phyloP scores from a whole-genome alignment of 2,113 vertebrate genomes.

The Lycaon pictus region DNA sequence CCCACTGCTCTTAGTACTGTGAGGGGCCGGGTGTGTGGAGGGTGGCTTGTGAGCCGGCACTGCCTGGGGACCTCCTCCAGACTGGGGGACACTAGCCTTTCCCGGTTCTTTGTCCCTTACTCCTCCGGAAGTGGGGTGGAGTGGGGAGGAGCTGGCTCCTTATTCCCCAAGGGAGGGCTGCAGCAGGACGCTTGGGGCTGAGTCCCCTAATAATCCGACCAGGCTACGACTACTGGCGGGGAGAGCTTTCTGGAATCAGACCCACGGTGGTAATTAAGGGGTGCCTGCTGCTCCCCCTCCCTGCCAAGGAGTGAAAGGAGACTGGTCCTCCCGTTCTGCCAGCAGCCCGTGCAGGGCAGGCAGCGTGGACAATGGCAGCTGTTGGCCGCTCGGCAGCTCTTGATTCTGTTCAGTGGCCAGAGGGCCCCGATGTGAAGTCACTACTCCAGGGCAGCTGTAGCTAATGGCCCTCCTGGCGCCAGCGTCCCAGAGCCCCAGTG shows the following conservation, averaged over 20 bases:
- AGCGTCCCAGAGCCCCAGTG: background rate
- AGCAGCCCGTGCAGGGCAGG: background rate
- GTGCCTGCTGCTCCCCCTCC: background rate
- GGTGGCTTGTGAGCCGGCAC: background rate
- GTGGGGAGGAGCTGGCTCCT: background rate
- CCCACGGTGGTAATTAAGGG: too few relatives aligned
- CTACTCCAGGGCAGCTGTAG: background rate
- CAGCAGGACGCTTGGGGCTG: too few relatives aligned
- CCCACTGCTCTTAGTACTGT: too few relatives aligned
- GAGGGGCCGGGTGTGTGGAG: background rate
- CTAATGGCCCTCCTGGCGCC: background rate
- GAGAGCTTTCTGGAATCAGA: background rate
- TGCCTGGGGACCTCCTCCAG: background rate
- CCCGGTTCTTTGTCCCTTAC: background rate
- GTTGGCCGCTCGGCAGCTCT: background rate
- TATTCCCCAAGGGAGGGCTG: background rate
- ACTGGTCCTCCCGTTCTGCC: background rate
- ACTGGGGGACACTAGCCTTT: background rate
- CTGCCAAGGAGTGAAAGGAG: background rate
- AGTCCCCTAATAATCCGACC: background rate
- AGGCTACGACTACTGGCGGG: background rate
- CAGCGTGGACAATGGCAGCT: too few relatives aligned
- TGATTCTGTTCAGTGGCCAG: background rate
- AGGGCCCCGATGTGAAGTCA: background rate
- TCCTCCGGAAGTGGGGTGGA: background rate